Evolutionary conservation across 2,113 vertebrate genomes (phyloP).

Genomic region (Carassius auratus): DNA sequence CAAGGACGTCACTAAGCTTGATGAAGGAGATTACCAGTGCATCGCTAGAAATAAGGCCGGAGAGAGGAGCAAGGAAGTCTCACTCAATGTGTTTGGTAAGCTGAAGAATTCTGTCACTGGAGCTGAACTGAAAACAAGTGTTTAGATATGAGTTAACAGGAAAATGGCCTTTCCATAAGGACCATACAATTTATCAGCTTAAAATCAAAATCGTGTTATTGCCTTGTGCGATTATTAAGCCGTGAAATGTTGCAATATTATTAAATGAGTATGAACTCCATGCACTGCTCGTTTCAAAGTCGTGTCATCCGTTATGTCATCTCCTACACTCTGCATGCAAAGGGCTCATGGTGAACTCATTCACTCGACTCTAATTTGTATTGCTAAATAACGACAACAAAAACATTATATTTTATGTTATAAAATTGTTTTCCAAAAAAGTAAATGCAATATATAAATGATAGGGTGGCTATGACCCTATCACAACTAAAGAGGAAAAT

Average conservation of each 20-base stretch:
- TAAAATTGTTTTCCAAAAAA: too few species aligned
- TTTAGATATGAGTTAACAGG: background rate
- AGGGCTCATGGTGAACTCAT: too few species aligned
- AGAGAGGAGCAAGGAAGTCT: conserved; percentile 84
- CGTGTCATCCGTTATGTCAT: background rate
- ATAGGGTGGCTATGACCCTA: too few species aligned
- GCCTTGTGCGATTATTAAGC: conserved; percentile 8
- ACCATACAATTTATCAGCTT: background rate
- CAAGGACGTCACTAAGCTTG: conserved; percentile 86
- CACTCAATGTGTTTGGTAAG: conserved; percentile 96
- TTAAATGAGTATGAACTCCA: background rate
- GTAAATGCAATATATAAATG: too few species aligned
- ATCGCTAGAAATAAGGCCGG: conserved; percentile 96
- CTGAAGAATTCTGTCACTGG: background rate
- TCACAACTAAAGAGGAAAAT: too few species aligned
- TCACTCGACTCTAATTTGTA: too few species aligned
- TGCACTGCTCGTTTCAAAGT: background rate
- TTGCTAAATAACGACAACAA: too few species aligned
- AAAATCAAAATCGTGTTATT: background rate
- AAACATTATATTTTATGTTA: too few species aligned
- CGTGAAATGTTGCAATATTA: conserved; percentile 4
- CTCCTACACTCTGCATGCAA: background rate
- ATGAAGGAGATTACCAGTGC: conserved; percentile 94
- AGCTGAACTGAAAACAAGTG: background rate
- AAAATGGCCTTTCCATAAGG: background rate